phyloP scores from a whole-genome alignment of 1,140 invertebrate genomes.

The Tetragonula clypearis region DNA sequence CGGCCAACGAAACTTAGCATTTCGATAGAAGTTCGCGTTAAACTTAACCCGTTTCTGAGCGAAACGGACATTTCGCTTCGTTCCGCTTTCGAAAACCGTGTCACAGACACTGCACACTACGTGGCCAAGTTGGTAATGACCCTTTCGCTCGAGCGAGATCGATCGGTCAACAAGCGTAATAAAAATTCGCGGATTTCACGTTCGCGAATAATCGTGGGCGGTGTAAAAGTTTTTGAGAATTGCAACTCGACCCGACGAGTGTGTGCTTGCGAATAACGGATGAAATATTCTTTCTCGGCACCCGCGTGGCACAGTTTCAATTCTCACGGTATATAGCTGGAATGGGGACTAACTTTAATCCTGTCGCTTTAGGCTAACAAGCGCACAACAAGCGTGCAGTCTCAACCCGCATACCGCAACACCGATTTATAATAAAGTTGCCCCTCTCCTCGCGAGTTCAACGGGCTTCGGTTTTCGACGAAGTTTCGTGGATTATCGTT shows the following conservation, averaged over 20 bases:
- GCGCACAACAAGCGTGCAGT: slow-evolving; percentile 1
- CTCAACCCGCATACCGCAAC: slow-evolving; percentile 3
- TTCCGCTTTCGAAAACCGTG: neutral
- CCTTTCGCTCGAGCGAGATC: neutral
- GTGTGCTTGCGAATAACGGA: neutral
- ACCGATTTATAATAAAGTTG: slow-evolving; percentile 19
- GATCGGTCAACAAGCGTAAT: neutral
- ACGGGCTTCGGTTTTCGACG: too few relatives aligned
- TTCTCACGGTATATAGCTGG: slow-evolving; percentile 1
- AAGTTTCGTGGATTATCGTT: neutral
- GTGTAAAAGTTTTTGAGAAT: neutral
- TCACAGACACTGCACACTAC: neutral
- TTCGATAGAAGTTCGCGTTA: slow-evolving; percentile 68
- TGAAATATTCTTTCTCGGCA: neutral
- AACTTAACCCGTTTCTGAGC: slow-evolving; percentile 60
- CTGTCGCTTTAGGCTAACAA: slow-evolving; percentile 23
- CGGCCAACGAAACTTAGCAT: slow-evolving; percentile 68
- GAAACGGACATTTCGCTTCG: slow-evolving; percentile 5
- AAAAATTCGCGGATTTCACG: neutral
- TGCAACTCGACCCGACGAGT: neutral
- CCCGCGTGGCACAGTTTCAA: slow-evolving; percentile 1
- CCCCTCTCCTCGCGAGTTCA: neutral
- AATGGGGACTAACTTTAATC: slow-evolving; percentile 24
- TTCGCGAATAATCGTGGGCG: too few relatives aligned
- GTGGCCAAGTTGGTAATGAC: slow-evolving; percentile 1